Evolutionary conservation across 2,113 vertebrate species (phyloP).

Genomic region (Clinocottus analis): DNA sequence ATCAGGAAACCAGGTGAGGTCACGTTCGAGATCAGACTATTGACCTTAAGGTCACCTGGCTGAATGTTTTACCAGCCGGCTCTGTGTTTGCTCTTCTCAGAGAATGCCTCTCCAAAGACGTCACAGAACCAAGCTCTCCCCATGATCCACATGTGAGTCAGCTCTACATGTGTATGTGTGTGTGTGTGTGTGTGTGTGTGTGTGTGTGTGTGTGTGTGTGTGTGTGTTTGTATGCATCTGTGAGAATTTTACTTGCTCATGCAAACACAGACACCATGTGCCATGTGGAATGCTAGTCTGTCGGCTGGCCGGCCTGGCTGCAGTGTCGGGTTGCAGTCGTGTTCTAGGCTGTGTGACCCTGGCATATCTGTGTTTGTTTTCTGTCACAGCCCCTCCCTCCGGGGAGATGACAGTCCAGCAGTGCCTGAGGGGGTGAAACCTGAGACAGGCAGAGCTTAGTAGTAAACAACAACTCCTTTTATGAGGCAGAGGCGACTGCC

Average conservation of each 20-base stretch:
- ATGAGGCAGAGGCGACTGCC: slow-evolving; percentile 63
- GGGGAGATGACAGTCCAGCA: slow-evolving; percentile 71
- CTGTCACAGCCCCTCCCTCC: slow-evolving; percentile 74
- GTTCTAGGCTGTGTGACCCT: slow-evolving; percentile 68
- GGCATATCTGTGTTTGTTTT: slow-evolving; percentile 78
- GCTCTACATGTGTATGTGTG: too few species aligned
- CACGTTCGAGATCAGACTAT: slow-evolving; percentile 48
- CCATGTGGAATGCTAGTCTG: slow-evolving; percentile 60
- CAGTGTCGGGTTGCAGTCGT: slow-evolving; percentile 73
- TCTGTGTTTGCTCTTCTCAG: slow-evolving; percentile 37
- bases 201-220: neutral
- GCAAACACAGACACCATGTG: slow-evolving; percentile 49
- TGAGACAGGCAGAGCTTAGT: slow-evolving; percentile 70
- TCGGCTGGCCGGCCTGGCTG: slow-evolving; percentile 21
- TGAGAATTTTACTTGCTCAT: slow-evolving; percentile 40
- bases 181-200: too few species aligned
- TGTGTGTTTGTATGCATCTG: slow-evolving; percentile 21
- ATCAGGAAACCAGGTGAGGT: slow-evolving; percentile 65
- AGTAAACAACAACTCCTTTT: slow-evolving; percentile 79
- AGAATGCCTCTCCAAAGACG: slow-evolving; percentile 9
- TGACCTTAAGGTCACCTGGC: slow-evolving; percentile 49
- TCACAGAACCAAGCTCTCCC: neutral
- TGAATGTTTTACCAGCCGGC: slow-evolving; percentile 26
- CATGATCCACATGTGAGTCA: slow-evolving; percentile 33
- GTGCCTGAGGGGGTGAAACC: slow-evolving; percentile 77